Percentiles rank a stretch among this genome's conserved stretches.
Conservation (phyloP, 2,113 vertebrate genomes). For the Prolemur simus region DNA sequence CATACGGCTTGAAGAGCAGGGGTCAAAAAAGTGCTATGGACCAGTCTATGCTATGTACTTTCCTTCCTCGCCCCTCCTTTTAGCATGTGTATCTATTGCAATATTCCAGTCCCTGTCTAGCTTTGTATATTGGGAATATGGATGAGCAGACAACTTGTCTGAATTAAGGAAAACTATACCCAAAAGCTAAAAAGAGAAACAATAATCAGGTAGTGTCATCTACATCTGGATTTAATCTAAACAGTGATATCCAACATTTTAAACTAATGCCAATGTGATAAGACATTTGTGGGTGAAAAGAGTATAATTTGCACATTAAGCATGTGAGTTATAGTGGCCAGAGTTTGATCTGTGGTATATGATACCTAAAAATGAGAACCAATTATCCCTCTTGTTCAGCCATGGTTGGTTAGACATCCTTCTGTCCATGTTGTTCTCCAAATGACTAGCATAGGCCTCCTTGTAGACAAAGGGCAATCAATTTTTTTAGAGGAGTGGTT, state of each 20-base stretch:
- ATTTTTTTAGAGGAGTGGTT: background rate
- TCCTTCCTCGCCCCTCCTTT: background rate
- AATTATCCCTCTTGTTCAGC: background rate
- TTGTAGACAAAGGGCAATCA: background rate
- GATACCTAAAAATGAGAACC: background rate
- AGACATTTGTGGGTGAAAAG: background rate
- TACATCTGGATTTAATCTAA: background rate
- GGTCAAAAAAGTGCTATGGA: fast-evolving
- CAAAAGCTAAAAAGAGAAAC: background rate
- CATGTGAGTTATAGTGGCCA: background rate
- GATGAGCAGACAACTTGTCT: background rate
- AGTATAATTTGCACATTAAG: background rate
- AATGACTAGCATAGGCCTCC: background rate
- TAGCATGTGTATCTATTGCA: background rate
- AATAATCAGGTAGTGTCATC: background rate
- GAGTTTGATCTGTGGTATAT: background rate
- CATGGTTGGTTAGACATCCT: fast-evolving
- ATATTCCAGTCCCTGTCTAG: background rate
- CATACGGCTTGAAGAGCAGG: background rate
- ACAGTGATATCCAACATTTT: background rate
- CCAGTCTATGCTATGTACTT: too few species aligned
- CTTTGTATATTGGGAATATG: background rate
- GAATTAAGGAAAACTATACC: background rate
- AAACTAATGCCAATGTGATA: background rate
- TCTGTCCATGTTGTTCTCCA: background rate